Percentiles rank a stretch among this genome's conserved stretches.
Conservation (phyloP, 2,113 vertebrate genomes). For the Brienomyrus longianalis region DNA sequence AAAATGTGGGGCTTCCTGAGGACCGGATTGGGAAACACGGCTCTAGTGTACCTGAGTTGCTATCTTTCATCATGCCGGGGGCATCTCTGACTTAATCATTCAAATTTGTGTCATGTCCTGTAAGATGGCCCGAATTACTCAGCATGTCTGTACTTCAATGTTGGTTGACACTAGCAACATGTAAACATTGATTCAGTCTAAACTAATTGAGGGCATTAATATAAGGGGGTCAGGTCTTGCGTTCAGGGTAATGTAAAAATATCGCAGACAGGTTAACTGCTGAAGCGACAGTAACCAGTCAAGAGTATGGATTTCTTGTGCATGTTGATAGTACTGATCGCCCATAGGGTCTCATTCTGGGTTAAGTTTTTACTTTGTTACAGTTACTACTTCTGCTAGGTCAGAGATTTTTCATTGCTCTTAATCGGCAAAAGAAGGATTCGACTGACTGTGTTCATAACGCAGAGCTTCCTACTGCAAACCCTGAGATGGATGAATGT, state of each 20-base stretch:
- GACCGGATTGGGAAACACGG: neutral
- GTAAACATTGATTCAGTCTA: neutral
- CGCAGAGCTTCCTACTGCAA: neutral
- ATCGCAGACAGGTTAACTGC: neutral
- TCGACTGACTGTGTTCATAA: neutral
- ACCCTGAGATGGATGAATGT: neutral
- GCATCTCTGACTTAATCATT: neutral
- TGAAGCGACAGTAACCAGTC: neutral
- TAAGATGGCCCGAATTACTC: neutral
- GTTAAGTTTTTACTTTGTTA: neutral
- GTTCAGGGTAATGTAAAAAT: neutral
- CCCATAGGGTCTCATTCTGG: neutral
- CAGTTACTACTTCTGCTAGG: neutral
- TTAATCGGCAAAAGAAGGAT: neutral
- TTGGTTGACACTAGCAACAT: neutral
- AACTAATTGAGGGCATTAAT: neutral
- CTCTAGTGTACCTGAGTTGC: neutral
- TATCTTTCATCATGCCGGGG: neutral
- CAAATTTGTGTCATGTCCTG: neutral
- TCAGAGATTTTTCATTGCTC: neutral
- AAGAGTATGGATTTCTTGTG: neutral
- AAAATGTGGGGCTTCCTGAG: neutral
- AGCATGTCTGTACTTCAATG: neutral
- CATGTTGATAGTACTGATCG: neutral
- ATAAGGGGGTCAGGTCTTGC: neutral